Conservation (phyloP, 2,113 vertebrate genomes). For the Penelope pileata region DNA sequence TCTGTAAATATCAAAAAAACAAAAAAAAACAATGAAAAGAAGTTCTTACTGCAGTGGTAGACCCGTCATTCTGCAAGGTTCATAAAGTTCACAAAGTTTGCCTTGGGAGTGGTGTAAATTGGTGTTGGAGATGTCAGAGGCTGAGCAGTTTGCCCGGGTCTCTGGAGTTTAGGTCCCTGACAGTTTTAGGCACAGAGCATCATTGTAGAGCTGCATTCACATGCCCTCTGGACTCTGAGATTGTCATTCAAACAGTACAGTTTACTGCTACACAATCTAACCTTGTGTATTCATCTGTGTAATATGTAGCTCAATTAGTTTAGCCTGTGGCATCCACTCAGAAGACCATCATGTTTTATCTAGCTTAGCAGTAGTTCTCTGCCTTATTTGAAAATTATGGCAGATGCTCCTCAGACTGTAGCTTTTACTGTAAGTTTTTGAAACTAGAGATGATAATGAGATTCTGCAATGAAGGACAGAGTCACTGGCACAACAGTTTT, state of each 20-base stretch:
- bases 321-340: background rate
- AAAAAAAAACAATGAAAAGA: background rate
- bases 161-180: rapidly evolving
- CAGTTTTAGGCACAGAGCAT: background rate
- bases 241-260: background rate
- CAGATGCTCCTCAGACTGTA: background rate
- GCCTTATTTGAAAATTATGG: background rate
- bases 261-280: background rate
- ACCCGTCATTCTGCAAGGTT: background rate
- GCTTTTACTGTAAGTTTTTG: background rate
- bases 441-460: background rate
- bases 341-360: background rate
- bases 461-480: background rate
- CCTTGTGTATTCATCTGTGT: background rate
- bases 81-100: background rate
- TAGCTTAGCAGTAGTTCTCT: background rate
- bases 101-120: background rate
- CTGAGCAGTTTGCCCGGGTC: background rate
- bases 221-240: background rate
- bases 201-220: background rate
- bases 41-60: background rate
- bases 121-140: background rate
- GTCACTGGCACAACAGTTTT: background rate
- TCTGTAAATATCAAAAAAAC: background rate
- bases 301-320: background rate